Percentiles rank a stretch among this genome's conserved stretches.
Conservation (phyloP, 2,113 vertebrate species). For the Pteronura brasiliensis region DNA sequence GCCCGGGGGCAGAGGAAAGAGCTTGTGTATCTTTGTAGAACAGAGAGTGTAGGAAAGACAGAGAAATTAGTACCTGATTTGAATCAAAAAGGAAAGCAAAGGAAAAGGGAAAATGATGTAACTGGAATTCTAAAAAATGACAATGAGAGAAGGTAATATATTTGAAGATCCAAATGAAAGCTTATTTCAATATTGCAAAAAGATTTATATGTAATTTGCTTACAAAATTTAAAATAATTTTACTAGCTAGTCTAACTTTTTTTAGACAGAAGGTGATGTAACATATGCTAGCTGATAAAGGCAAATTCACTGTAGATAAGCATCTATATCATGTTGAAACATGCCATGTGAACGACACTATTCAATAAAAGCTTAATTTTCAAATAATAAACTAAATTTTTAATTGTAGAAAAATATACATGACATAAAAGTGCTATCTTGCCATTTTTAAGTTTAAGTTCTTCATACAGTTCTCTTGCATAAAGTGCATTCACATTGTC, state of each 20-base stretch:
- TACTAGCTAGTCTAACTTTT: not conserved
- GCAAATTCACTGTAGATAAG: not conserved
- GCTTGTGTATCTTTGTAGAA: not conserved
- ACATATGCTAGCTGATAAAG: not conserved
- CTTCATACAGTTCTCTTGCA: not conserved
- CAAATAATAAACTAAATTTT: not conserved
- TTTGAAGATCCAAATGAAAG: not conserved
- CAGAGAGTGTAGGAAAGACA: not conserved
- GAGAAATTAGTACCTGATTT: not conserved
- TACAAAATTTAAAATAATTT: not conserved
- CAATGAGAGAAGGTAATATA: not conserved
- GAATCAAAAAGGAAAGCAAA: not conserved
- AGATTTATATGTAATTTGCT: not conserved
- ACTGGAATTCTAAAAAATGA: not conserved
- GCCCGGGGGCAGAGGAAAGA: not conserved
- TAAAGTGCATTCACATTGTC: not conserved
- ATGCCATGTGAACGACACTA: not conserved
- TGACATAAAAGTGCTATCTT: not conserved
- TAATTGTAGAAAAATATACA: not conserved
- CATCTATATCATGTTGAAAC: not conserved
- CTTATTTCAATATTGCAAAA: not conserved
- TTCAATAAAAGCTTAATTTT: not conserved
- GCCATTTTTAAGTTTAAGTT: not conserved
- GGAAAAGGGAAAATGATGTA: not conserved
- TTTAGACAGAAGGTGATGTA: not conserved